Base-by-base conservation (phyloP, 2,113 vertebrate genomes). In the Orientallactaga bullata region DNA sequence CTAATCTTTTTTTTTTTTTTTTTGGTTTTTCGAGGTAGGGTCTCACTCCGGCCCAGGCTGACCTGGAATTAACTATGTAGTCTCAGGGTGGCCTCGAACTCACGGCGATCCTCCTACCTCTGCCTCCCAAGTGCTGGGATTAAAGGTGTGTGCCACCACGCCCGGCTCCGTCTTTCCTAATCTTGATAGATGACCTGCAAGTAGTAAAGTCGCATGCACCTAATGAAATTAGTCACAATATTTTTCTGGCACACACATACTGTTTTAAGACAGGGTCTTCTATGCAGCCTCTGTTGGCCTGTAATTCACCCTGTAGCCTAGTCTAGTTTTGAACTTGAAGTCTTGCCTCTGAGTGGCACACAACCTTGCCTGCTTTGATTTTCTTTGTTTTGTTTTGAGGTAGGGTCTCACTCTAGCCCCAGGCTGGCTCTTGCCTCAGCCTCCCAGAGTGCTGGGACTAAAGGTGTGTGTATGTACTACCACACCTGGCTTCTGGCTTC, bases 141-240 rank as follows among this genome's bases (percentile, higher is more conserved):
- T n/a, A n/a, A n/a, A n/a, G n/a, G n/a, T n/a, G n/a, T n/a, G n/a
- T n/a, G n/a, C n/a, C n/a, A n/a, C n/a, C n/a, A n/a, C n/a, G n/a
- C n/a, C n/a, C n/a, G n/a, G n/a, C n/a, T 85, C 3, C 12, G 84
- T 85, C 51, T 79, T 92, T 79, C 37, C 58, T 69, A 17, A 58
- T 71, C 71, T 85, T 85, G 26, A 81, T 26, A 88, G 37, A 47
- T 91, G 51, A 88, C 83, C 83, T 65, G 11, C 35, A 92, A 60
- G 91, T 74, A 76, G 88, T 61, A 16, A 61, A 61, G 8, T 61
- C 85, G 58, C 77, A 83, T 76, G 26, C 85, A 69, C 8, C 32
- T 95, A 77, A 60, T 77, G 81, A 90, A 81, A 96, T 55, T 87
- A 69, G n/a, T 61, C 66, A 69, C 68, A 51, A 32, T 68, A 17